A percentile compares a stretch with the other conserved stretches of the same genome.
phyloP scores from a whole-genome alignment of 2,797 vertebrate genomes.

The Tenualosa thibaudeaui region DNA sequence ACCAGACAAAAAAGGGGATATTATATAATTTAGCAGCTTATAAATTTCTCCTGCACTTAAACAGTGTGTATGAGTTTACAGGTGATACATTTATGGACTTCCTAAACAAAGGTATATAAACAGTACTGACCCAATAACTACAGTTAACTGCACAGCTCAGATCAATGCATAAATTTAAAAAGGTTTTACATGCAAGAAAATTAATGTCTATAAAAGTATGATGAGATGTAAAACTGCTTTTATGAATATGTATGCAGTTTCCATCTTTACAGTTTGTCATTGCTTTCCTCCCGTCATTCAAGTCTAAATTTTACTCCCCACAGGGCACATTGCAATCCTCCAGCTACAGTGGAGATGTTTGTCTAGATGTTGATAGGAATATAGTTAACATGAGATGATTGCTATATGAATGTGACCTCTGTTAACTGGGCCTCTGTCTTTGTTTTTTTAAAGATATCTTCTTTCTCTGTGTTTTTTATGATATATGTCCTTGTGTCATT shows the following conservation, averaged over 20 bases:
- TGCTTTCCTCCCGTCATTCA: neutral
- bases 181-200: neutral
- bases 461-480: neutral
- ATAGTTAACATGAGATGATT: neutral
- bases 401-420: neutral
- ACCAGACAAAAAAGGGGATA: neutral
- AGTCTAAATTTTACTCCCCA: neutral
- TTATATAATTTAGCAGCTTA: neutral
- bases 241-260: constrained; percentile 14
- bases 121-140: neutral
- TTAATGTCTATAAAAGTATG: neutral
- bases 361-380: neutral
- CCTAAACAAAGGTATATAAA: neutral
- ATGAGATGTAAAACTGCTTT: neutral
- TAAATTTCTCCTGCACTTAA: neutral
- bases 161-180: neutral
- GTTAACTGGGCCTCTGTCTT: neutral
- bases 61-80: neutral
- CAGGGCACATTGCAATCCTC: neutral
- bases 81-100: neutral
- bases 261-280: neutral
- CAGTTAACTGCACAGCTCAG: neutral
- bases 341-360: neutral
- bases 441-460: neutral
- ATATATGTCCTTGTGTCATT: neutral